Conservation (phyloP, 2,797 vertebrate genomes). For the Avahi laniger region DNA sequence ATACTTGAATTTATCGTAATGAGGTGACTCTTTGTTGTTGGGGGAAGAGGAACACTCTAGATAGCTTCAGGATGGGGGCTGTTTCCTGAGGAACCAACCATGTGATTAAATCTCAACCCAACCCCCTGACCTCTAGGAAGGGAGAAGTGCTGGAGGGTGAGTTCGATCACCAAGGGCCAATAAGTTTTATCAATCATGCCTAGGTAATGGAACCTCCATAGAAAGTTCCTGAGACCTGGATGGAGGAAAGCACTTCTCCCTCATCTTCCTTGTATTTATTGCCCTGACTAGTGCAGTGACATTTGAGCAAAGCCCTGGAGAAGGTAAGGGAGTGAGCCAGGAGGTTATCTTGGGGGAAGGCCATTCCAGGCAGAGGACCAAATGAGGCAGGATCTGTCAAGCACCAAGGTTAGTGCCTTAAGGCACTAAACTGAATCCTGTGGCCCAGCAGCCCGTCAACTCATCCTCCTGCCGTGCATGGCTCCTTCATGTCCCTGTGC, state of each 20-base stretch:
- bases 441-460: no score
- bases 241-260: background rate
- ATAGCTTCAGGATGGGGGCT: background rate
- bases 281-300: background rate
- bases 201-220: background rate
- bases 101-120: background rate
- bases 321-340: background rate
- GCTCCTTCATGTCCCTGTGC: background rate
- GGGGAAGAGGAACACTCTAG: background rate
- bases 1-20: background rate
- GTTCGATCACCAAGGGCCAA: background rate
- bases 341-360: background rate
- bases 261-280: background rate
- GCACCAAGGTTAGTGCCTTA: background rate
- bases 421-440: background rate
- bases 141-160: background rate
- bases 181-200: background rate
- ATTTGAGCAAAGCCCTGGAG: background rate
- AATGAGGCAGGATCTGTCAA: background rate
- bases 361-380: background rate
- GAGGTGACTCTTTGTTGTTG: background rate
- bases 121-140: background rate
- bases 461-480: background rate
- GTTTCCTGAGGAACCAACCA: no score
- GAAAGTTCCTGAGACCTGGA: background rate